phyloP scores from a whole-genome alignment of 2,113 vertebrate genomes.

The Tiliqua scincoides region DNA sequence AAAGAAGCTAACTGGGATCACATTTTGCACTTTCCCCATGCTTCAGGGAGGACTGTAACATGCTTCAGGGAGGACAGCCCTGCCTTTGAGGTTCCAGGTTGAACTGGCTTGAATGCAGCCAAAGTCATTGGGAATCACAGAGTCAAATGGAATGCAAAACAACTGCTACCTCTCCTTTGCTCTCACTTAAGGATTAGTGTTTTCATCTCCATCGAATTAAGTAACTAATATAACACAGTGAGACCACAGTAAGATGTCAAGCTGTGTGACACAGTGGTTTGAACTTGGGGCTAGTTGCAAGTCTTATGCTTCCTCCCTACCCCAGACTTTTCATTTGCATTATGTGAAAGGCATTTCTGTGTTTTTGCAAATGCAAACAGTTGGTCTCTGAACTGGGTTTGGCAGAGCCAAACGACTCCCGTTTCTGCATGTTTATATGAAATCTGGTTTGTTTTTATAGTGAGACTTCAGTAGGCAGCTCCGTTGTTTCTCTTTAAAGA shows the following conservation, averaged over 20 bases:
- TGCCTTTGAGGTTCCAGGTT: not conserved
- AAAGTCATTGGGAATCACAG: not conserved
- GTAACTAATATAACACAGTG: not conserved
- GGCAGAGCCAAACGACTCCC: slow-evolving; percentile 18
- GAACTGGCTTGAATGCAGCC: not conserved
- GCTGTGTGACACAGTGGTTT: not conserved
- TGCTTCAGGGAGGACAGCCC: not conserved
- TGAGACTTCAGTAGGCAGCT: slow-evolving; percentile 1
- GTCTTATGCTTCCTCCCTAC: not conserved
- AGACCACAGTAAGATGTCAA: slow-evolving; percentile 9
- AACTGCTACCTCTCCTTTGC: no score
- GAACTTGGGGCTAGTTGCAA: not conserved
- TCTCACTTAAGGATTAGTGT: not conserved
- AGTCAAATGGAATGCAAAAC: slow-evolving; percentile 3
- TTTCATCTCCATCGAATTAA: not conserved
- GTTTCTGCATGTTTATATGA: slow-evolving; percentile 23
- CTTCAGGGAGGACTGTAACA: no score
- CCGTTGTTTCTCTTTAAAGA: slow-evolving; percentile 6
- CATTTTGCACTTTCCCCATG: not conserved
- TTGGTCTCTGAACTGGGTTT: slow-evolving; percentile 4
- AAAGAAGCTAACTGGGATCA: not conserved
- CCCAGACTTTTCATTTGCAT: not conserved
- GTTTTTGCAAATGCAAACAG: not conserved
- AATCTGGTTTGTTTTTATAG: slow-evolving; percentile 33
- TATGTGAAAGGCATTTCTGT: not conserved